Base-by-base conservation (phyloP, 2,888 invertebrate genomes). In the Caenorhabditis sp. region DNA sequence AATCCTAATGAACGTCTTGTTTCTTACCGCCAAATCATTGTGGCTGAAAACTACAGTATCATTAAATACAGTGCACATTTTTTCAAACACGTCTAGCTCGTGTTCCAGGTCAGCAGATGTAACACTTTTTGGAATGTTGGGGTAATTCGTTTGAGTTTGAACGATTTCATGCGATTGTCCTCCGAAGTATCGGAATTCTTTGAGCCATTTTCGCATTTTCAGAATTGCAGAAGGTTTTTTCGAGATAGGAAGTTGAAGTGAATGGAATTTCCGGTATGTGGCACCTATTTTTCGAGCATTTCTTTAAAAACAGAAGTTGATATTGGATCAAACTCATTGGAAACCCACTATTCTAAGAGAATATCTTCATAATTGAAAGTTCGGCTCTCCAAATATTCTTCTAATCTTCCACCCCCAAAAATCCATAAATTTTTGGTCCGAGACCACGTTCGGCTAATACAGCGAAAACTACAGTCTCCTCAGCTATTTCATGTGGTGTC, bases 381-480 rank as follows among this genome's bases (percentile, higher is more conserved):
- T 25, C 43, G 17, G 56, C 71, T 67, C 5, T 93, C 93, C 88
- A 95, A 94, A 87, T 93, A 97, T 88, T 97, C 94, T 89, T 97
- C 97, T 69, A 97, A 93, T 63, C 97, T 91, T 0, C 97, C 95
- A 0, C 94, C 95, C 0, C 95, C 94, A 89, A 97, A 97, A 27
- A 97, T 93, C 0, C 97, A 97, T 88, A 94, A 93, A 97, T 90
- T 88, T 93, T 93, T 0, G 97, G 97, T 0, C 97, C 97, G 49
- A 97, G 91, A 61, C 93, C 91, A 70, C 95, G 92, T 89, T 97
- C 97, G 0, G 95, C 95, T 3, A 97, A 90, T 52, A 97, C 90
- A 0, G 96, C 95, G 88, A 97, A 97, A 61, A 97, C 93, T 0
- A 97, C 95, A 0, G 95, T 94, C 88, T 97, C 97, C 5, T 93